Conservation (phyloP, 2,888 invertebrate species). For the Drepana falcataria region DNA sequence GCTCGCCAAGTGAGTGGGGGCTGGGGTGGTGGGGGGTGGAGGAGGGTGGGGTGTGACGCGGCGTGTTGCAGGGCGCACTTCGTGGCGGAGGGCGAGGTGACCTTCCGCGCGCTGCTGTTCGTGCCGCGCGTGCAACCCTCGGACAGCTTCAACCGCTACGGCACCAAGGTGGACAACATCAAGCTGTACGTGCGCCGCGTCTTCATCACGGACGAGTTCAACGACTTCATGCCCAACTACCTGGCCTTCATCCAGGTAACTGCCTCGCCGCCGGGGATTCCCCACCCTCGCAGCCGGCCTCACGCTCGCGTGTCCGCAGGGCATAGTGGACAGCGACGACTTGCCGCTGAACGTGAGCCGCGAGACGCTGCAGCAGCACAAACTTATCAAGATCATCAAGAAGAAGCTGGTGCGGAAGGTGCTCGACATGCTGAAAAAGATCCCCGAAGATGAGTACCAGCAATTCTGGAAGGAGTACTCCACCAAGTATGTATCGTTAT, state of each 20-base stretch:
- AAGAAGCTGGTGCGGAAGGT: slow-evolving; percentile 99
- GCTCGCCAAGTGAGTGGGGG: slow-evolving; percentile 78
- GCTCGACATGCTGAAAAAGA: slow-evolving; percentile 98
- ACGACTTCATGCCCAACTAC: slow-evolving; percentile 99
- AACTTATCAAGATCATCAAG: slow-evolving; percentile 98
- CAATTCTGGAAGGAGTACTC: slow-evolving; percentile 99
- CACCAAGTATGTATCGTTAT: slow-evolving; percentile 84
- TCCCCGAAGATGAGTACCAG: slow-evolving; percentile 91
- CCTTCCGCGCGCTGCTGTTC: slow-evolving; percentile 97
- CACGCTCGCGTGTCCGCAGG: slow-evolving; percentile 81
- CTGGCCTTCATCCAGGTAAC: slow-evolving; percentile 89
- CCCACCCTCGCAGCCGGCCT: slow-evolving; percentile 88
- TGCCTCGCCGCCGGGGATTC: slow-evolving; percentile 84
- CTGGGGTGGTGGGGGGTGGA: background rate
- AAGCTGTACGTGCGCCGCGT: slow-evolving; percentile 98
- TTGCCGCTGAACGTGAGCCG: slow-evolving; percentile 98
- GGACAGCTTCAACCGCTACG: slow-evolving; percentile 97
- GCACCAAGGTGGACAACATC: slow-evolving; percentile 95
- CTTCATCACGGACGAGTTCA: slow-evolving; percentile 99
- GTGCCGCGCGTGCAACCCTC: slow-evolving; percentile 94
- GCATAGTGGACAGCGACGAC: slow-evolving; percentile 99
- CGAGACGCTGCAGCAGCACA: slow-evolving; percentile 99
- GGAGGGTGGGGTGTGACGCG: slow-evolving; percentile 19
- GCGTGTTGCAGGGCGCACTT: slow-evolving; percentile 86
- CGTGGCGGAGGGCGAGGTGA: slow-evolving; percentile 99